phyloP scores from a whole-genome alignment of 1,140 invertebrate genomes.

The Anagrus nilaparvatae region DNA sequence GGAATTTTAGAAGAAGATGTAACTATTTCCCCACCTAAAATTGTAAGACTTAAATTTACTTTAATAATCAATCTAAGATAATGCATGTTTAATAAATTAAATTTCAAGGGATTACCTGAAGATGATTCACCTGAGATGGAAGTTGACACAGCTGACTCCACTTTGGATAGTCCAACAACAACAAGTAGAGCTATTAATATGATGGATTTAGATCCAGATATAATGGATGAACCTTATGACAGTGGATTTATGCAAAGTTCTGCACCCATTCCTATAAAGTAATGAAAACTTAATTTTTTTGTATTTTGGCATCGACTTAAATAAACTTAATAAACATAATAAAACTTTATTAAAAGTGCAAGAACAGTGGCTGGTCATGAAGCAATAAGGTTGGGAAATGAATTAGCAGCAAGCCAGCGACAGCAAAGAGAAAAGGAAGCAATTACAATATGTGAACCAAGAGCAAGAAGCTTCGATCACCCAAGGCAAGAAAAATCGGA shows the following conservation, averaged over 20 bases:
- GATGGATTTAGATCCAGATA: conserved; percentile 40
- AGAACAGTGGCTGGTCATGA: conserved; percentile 70
- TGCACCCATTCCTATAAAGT: conserved; percentile 41
- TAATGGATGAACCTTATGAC: conserved; percentile 41
- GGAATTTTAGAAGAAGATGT: conserved; percentile 31
- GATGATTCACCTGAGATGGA: conserved; percentile 12
- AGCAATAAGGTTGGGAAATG: conserved; percentile 60
- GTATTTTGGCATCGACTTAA: neutral
- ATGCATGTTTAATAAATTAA: neutral
- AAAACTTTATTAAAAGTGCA: conserved; percentile 27
- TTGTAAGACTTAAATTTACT: conserved; percentile 18
- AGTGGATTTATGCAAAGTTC: conserved; percentile 40
- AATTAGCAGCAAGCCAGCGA: conserved; percentile 52
- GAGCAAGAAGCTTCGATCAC: conserved; percentile 56
- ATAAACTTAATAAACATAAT: neutral
- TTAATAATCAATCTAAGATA: conserved; percentile 7
- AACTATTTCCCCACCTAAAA: conserved; percentile 18
- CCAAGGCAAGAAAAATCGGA: conserved; percentile 42
- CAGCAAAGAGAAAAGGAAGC: conserved; percentile 38
- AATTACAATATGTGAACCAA: conserved; percentile 38
- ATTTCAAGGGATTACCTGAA: neutral
- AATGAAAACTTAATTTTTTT: neutral
- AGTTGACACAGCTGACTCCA: conserved; percentile 27
- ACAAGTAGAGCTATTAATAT: conserved; percentile 38
- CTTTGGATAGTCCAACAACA: conserved; percentile 35